These are phyloP conservation scores for Latrodectus geometricus DNA, from an alignment of 1,140 invertebrate species.

Conservation along the genomic window DNA sequence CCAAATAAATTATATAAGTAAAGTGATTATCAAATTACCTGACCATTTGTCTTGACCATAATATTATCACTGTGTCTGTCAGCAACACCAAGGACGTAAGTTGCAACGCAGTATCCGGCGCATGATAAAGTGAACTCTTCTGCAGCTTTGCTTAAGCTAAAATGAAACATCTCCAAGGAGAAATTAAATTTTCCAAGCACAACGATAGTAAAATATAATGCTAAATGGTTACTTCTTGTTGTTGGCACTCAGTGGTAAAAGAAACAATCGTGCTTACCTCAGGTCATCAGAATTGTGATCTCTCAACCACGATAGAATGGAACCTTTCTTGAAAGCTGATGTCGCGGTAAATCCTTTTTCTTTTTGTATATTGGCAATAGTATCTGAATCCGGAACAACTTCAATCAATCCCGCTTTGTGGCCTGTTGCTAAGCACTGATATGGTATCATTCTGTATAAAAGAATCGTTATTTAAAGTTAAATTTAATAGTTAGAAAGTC, in stretches of 20 bases:
- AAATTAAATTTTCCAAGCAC: not conserved
- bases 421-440: slow-evolving; percentile 95
- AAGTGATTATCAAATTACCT: slow-evolving; percentile 63
- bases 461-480: no score
- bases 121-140: slow-evolving; percentile 76
- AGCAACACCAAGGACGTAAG: slow-evolving; percentile 75
- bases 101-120: slow-evolving; percentile 77
- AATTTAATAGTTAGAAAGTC: no score
- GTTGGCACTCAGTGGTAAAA: not conserved
- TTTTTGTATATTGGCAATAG: slow-evolving; percentile 97
- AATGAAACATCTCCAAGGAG: slow-evolving; percentile 8
- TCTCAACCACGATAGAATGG: slow-evolving; percentile 78
- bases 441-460: slow-evolving; percentile 88
- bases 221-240: not conserved
- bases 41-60: slow-evolving; percentile 75
- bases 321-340: slow-evolving; percentile 85
- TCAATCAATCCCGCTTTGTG: slow-evolving; percentile 93
- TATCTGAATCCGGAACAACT: slow-evolving; percentile 92
- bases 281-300: slow-evolving; percentile 69
- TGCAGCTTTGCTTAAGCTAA: slow-evolving; percentile 72
- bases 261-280: slow-evolving; percentile 19
- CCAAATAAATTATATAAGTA: no score
- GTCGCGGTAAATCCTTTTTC: slow-evolving; percentile 86
- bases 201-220: not conserved
- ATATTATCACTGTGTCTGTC: slow-evolving; percentile 77